These are phyloP conservation scores for Pedionomus torquatus DNA, from an alignment of 2,113 vertebrate genomes.

Conservation along the genomic window DNA sequence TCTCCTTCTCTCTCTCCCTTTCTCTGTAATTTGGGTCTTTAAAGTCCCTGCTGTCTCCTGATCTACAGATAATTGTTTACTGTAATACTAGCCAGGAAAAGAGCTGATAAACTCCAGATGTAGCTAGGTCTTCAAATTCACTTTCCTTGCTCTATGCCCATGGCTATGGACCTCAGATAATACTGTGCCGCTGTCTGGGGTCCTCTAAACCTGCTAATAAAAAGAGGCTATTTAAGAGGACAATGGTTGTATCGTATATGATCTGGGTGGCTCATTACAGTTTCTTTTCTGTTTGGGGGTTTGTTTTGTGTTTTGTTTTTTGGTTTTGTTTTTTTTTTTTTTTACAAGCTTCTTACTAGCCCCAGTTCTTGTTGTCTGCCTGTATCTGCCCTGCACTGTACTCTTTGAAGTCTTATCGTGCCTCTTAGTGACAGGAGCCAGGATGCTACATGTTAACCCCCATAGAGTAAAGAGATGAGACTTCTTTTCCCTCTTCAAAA, in stretches of 20 bases:
- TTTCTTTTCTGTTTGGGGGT: neutral
- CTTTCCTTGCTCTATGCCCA: slow-evolving; percentile 80
- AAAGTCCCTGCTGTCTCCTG: slow-evolving; percentile 87
- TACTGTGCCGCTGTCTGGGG: slow-evolving; percentile 66
- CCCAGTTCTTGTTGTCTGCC: neutral
- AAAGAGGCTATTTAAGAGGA: slow-evolving; percentile 45
- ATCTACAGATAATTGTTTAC: slow-evolving; percentile 90
- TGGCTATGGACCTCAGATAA: slow-evolving; percentile 79
- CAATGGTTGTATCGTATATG: neutral
- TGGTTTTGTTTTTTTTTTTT: neutral
- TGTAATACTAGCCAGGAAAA: slow-evolving; percentile 90
- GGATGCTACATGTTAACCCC: slow-evolving; percentile 49
- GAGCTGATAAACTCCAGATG: slow-evolving; percentile 93
- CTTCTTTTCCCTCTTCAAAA: neutral
- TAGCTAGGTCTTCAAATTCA: slow-evolving; percentile 80
- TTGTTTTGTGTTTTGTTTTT: neutral
- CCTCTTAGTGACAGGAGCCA: slow-evolving; percentile 65
- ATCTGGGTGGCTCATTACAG: neutral
- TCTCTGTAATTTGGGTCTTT: slow-evolving; percentile 84
- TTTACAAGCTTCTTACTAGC: slow-evolving; percentile 45
- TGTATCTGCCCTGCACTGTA: slow-evolving; percentile 53
- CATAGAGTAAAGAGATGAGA: slow-evolving; percentile 22
- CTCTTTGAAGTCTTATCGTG: slow-evolving; percentile 69
- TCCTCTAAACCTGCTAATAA: slow-evolving; percentile 61
- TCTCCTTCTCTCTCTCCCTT: slow-evolving; percentile 74